Evolutionary conservation across 2,113 vertebrate genomes (phyloP).

Genomic region (Carollia perspicillata): DNA sequence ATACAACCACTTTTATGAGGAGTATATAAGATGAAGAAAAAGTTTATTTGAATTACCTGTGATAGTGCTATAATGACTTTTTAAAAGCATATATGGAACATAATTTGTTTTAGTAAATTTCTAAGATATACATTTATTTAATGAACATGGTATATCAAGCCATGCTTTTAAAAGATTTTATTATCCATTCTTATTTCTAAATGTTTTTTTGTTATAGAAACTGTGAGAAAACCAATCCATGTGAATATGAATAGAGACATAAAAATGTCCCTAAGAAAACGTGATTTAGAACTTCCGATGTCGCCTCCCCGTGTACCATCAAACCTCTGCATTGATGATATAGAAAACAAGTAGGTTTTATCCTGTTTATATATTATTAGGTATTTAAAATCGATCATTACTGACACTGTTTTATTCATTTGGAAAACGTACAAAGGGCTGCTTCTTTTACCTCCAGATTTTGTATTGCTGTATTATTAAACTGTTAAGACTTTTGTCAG

Average conservation of each 20-base stretch:
- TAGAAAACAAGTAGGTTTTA: slow-evolving; percentile 82
- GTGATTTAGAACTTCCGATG: slow-evolving; percentile 85
- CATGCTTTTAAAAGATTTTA: not conserved
- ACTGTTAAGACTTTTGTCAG: not conserved
- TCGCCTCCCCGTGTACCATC: slow-evolving; percentile 84
- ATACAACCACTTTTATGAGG: not conserved
- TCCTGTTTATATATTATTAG: not conserved
- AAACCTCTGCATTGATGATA: slow-evolving; percentile 81
- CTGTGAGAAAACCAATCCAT: slow-evolving; percentile 78
- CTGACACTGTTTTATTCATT: not conserved
- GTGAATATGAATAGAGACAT: slow-evolving; percentile 77
- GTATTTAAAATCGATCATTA: not conserved
- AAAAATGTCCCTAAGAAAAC: slow-evolving; percentile 69
- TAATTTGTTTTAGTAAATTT: not conserved
- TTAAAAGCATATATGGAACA: not conserved
- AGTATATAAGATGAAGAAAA: not conserved
- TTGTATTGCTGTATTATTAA: not conserved
- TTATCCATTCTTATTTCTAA: not conserved
- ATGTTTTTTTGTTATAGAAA: slow-evolving; percentile 52
- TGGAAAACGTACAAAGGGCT: not conserved
- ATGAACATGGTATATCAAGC: not conserved
- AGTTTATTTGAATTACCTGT: not conserved
- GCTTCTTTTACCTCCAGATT: not conserved
- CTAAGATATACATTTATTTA: not conserved
- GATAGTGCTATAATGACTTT: not conserved